These are phyloP conservation scores for Isurus oxyrinchus DNA, from an alignment of 2,113 vertebrate species.

Conservation along the genomic window DNA sequence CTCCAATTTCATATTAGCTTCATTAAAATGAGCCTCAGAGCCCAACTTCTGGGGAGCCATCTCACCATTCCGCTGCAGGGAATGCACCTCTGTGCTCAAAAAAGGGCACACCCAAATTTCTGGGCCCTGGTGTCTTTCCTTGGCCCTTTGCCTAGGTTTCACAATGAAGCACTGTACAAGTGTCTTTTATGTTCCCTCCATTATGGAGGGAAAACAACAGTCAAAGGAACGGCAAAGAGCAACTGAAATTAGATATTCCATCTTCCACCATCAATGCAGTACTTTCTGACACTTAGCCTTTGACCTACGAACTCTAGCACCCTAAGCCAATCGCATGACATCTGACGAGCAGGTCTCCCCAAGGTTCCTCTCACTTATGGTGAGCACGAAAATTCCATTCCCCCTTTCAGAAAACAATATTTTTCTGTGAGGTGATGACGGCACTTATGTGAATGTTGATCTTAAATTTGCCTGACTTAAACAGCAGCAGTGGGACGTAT, in stretches of 20 bases:
- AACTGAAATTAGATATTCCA: background rate
- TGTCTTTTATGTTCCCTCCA: background rate
- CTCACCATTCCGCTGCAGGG: background rate
- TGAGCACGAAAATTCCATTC: background rate
- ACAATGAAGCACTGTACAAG: background rate
- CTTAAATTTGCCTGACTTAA: slow-evolving; percentile 8
- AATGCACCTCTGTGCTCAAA: background rate
- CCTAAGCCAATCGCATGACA: background rate
- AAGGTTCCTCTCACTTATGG: background rate
- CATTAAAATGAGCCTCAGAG: background rate
- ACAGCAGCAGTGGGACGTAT: background rate
- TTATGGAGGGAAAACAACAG: background rate
- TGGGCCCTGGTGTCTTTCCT: background rate
- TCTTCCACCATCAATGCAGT: background rate
- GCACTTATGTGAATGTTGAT: background rate
- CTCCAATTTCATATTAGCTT: background rate
- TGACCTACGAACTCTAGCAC: background rate
- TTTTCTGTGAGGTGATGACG: background rate
- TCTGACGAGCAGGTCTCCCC: background rate
- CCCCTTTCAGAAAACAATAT: background rate
- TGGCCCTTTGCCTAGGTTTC: background rate
- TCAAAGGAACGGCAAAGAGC: background rate
- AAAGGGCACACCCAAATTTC: background rate
- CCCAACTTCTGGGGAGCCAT: background rate
- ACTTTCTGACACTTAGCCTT: background rate